Evolutionary conservation across 1,140 invertebrate genomes (phyloP).

Genomic region (Rhynchophorus ferrugineus): DNA sequence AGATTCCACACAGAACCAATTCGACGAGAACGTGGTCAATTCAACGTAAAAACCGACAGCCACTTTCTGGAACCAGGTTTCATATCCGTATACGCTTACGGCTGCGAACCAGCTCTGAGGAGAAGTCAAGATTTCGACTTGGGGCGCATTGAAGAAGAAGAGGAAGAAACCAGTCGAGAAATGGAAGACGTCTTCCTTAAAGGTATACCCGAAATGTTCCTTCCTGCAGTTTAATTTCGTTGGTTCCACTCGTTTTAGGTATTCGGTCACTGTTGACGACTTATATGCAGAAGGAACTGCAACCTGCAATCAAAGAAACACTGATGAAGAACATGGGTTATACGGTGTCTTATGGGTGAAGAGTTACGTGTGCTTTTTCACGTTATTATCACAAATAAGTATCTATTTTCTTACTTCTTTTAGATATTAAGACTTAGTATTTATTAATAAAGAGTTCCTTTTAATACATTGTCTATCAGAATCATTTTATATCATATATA

Average conservation of each 20-base stretch:
- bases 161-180: conserved; percentile 60
- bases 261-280: conserved; percentile 67
- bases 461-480: background rate
- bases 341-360: conserved; percentile 67
- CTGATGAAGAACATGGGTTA: conserved; percentile 79
- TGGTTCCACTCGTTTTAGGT: conserved; percentile 6
- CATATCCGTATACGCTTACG: conserved; percentile 75
- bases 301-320: conserved; percentile 76
- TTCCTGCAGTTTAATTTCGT: background rate
- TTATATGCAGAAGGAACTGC: conserved; percentile 73
- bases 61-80: conserved; percentile 75
- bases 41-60: conserved; percentile 69
- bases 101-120: conserved; percentile 50
- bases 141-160: conserved; percentile 44
- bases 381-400: too few relatives aligned
- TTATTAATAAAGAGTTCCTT: background rate
- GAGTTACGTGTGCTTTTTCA: too few relatives aligned
- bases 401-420: background rate
- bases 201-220: conserved; percentile 15
- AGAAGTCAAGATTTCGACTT: conserved; percentile 39
- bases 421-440: background rate
- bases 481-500: too few relatives aligned
- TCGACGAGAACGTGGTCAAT: conserved; percentile 50
- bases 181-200: conserved; percentile 77
- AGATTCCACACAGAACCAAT: conserved; percentile 48